A percentile compares a stretch with the other conserved stretches of the same genome.
phyloP scores from a whole-genome alignment of 2,888 invertebrate genomes.

The Chloromyia formosa region DNA sequence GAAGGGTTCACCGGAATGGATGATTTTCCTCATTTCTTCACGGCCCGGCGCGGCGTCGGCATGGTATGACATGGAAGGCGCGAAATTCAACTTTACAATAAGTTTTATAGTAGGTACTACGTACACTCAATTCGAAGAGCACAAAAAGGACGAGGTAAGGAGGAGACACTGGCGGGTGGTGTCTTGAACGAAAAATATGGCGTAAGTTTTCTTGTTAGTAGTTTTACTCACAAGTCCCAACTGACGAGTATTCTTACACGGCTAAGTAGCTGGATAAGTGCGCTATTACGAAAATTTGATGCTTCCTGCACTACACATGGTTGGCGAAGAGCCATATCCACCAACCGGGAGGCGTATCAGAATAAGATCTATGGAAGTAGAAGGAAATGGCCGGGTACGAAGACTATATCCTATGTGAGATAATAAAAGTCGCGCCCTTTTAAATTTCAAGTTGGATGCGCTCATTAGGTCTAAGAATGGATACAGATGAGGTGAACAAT shows the following conservation, averaged over 20 bases:
- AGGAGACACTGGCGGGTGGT: not conserved
- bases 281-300: slow-evolving; percentile 23
- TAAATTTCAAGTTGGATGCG: not conserved
- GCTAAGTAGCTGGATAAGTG: slow-evolving; percentile 25
- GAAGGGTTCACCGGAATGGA: not conserved
- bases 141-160: too few species aligned
- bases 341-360: not conserved
- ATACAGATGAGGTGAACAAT: not conserved
- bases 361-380: not conserved
- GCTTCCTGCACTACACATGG: slow-evolving; percentile 17
- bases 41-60: not conserved
- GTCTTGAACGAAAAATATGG: slow-evolving; percentile 14
- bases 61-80: not conserved
- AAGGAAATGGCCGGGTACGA: not conserved
- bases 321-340: not conserved
- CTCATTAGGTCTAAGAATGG: slow-evolving; percentile 21
- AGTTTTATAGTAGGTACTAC: not conserved
- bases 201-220: slow-evolving; percentile 28
- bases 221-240: not conserved
- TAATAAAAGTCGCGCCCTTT: slow-evolving; percentile 12
- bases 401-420: not conserved
- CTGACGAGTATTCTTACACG: not conserved
- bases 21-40: not conserved
- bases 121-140: not conserved
- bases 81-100: slow-evolving; percentile 18